A percentile compares a stretch with the other conserved stretches of the same genome.
These are phyloP conservation scores for Hylia prasina DNA, from an alignment of 2,113 vertebrate genomes.

Conservation along the genomic window DNA sequence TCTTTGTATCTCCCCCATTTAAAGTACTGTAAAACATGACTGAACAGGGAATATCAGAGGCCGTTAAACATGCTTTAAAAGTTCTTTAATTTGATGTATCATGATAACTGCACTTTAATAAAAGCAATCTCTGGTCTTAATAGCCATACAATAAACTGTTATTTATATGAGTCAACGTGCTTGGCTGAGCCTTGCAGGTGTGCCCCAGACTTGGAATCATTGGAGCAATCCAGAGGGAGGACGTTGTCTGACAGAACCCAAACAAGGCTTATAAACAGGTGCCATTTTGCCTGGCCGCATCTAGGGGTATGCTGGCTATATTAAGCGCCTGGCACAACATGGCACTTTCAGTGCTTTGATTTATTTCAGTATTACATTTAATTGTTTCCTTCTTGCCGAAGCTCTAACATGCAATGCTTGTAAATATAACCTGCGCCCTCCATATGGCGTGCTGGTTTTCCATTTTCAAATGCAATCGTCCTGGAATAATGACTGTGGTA, in stretches of 20 bases:
- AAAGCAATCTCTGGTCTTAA: slow-evolving; percentile 77
- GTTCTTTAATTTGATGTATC: slow-evolving; percentile 79
- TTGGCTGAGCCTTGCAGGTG: slow-evolving; percentile 70
- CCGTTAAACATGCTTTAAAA: slow-evolving; percentile 76
- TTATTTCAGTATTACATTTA: slow-evolving; percentile 80
- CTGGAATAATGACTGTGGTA: slow-evolving; percentile 82
- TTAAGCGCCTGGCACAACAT: slow-evolving; percentile 64
- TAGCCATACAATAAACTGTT: slow-evolving; percentile 78
- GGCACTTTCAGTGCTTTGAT: slow-evolving; percentile 70
- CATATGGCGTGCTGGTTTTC: slow-evolving; percentile 81
- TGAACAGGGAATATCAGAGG: slow-evolving; percentile 66
- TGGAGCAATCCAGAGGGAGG: slow-evolving; percentile 24
- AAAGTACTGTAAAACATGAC: slow-evolving; percentile 69
- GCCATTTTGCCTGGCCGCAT: slow-evolving; percentile 56
- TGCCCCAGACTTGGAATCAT: slow-evolving; percentile 71
- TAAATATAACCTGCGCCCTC: slow-evolving; percentile 77
- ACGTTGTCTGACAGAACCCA: slow-evolving; percentile 14
- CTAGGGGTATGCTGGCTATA: slow-evolving; percentile 54
- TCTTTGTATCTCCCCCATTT: slow-evolving; percentile 37
- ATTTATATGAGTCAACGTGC: slow-evolving; percentile 71
- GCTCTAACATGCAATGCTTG: slow-evolving; percentile 78
- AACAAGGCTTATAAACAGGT: slow-evolving; percentile 51
- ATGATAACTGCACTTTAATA: slow-evolving; percentile 81
- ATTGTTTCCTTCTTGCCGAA: slow-evolving; percentile 83
- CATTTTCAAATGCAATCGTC: slow-evolving; percentile 83